phyloP scores from a whole-genome alignment of 2,888 invertebrate genomes.

The Xanthia togata region DNA sequence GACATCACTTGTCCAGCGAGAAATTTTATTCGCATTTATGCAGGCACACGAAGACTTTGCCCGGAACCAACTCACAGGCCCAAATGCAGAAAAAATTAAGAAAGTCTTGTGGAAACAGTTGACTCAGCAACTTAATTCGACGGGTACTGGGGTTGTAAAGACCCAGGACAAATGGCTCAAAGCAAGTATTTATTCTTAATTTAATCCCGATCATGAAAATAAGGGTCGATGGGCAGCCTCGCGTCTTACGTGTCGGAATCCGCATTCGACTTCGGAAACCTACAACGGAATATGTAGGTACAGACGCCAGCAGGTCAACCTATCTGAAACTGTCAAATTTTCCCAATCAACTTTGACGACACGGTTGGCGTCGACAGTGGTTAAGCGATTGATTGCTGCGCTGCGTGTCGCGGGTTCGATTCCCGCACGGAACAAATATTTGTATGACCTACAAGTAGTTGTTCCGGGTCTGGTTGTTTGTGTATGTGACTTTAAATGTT shows the following conservation, averaged over 20 bases:
- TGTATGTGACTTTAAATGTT: too few relatives aligned
- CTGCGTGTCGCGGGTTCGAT: too few relatives aligned
- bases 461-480: too few relatives aligned
- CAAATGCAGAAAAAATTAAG: constrained; percentile 2
- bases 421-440: too few relatives aligned
- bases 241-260: neutral
- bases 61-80: neutral
- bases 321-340: too few relatives aligned
- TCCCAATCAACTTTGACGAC: too few relatives aligned
- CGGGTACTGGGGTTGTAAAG: neutral
- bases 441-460: too few relatives aligned
- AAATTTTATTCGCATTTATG: constrained; percentile 7
- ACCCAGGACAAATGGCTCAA: constrained; percentile 1
- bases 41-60: neutral
- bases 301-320: too few relatives aligned
- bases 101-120: neutral
- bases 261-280: neutral
- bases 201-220: neutral
- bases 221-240: neutral
- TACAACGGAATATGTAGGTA: neutral
- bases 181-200: neutral
- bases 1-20: neutral
- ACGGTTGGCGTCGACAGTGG: too few relatives aligned
- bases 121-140: constrained; percentile 3
- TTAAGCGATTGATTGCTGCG: too few relatives aligned